phyloP scores from a whole-genome alignment of 2,113 vertebrate species.

The Brachyistius frenatus region DNA sequence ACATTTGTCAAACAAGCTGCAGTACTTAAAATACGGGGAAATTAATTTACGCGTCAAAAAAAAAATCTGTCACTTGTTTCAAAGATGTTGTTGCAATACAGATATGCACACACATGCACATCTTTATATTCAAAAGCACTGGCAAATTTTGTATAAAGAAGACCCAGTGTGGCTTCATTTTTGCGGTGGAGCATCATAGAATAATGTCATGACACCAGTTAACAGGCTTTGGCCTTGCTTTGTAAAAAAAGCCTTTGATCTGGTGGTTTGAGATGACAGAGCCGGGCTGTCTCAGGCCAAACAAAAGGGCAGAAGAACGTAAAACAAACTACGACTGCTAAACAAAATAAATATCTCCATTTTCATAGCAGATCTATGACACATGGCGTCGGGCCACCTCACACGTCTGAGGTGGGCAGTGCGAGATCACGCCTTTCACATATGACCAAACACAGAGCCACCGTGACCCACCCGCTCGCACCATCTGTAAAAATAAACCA shows the following conservation, averaged over 20 bases:
- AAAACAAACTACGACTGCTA: constrained; percentile 65
- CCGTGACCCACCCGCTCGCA: background rate
- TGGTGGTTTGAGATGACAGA: constrained; percentile 52
- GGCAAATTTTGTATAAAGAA: background rate
- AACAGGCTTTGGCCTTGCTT: constrained; percentile 1
- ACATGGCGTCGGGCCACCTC: constrained; percentile 22
- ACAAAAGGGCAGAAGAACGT: constrained; percentile 67
- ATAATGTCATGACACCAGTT: constrained; percentile 30
- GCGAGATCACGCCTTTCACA: constrained; percentile 25
- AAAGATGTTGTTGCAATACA: background rate
- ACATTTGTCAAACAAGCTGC: too few relatives aligned
- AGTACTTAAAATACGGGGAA: too few relatives aligned
- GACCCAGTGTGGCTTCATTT: background rate
- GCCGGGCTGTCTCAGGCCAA: constrained; percentile 58
- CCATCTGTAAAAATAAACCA: constrained; percentile 65
- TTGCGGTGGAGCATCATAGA: constrained; percentile 14
- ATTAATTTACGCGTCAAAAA: too few relatives aligned
- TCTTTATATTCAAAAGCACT: background rate
- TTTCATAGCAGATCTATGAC: constrained; percentile 35
- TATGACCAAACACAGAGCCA: constrained; percentile 21
- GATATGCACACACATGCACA: background rate
- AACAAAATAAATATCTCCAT: constrained; percentile 68
- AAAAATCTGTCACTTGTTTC: too few relatives aligned
- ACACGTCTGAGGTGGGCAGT: constrained; percentile 8
- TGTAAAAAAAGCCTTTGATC: constrained; percentile 56